phyloP scores from a whole-genome alignment of 2,113 vertebrate genomes.

The Marmota flaviventris region DNA sequence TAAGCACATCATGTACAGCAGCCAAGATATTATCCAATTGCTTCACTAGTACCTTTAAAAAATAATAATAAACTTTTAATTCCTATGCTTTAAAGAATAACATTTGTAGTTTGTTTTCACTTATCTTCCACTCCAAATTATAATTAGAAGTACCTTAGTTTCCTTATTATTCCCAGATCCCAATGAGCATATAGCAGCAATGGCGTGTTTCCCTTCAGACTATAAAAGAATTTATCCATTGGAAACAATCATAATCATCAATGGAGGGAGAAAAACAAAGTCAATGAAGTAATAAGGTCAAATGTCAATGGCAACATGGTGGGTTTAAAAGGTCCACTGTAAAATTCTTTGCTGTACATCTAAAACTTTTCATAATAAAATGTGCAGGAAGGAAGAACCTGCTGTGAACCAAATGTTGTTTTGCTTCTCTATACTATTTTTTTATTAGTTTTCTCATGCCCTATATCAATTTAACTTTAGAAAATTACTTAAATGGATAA shows the following conservation, averaged over 20 bases:
- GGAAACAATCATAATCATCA: constrained; percentile 26
- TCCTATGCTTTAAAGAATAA: constrained; percentile 45
- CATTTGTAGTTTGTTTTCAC: not conserved
- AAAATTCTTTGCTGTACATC: constrained; percentile 34
- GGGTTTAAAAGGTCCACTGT: not conserved
- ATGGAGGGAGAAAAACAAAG: not conserved
- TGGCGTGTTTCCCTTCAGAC: not conserved
- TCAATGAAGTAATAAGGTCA: not conserved
- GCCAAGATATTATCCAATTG: constrained; percentile 98
- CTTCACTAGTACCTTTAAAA: constrained; percentile 95
- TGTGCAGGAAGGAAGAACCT: not conserved
- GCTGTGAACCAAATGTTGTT: not conserved
- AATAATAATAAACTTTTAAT: constrained; percentile 55
- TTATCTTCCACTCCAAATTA: constrained; percentile 12
- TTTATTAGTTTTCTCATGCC: constrained; percentile 40
- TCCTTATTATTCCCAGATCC: constrained; percentile 42
- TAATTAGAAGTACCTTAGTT: constrained; percentile 11
- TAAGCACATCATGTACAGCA: constrained; percentile 97
- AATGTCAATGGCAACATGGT: not conserved
- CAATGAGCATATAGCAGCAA: not conserved
- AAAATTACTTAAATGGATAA: not conserved
- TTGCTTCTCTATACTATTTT: not conserved
- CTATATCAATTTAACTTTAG: constrained; percentile 35
- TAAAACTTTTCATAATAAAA: constrained; percentile 58
- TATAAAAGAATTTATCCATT: not conserved